Conservation (phyloP, 2,888 invertebrate species). For the Macaria liturata region DNA sequence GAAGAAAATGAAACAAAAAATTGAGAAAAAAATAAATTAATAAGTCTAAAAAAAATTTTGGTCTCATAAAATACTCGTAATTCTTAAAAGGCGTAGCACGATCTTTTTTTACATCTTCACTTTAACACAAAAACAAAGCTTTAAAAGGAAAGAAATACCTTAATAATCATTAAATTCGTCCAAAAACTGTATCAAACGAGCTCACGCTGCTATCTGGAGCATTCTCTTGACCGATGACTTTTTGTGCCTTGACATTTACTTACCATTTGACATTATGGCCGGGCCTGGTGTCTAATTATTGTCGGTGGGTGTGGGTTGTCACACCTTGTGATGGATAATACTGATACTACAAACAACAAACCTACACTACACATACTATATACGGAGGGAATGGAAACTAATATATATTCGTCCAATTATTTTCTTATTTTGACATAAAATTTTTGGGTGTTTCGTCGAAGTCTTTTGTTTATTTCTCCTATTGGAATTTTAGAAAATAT, state of each 20-base stretch:
- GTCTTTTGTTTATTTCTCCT: too few relatives aligned
- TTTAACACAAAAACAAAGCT: background rate
- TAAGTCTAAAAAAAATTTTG: too few relatives aligned
- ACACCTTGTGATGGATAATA: conserved; percentile 27
- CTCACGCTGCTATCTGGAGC: conserved; percentile 31
- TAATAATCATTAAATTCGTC: too few relatives aligned
- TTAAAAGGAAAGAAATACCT: background rate
- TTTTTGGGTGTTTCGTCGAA: too few relatives aligned
- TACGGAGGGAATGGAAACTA: background rate
- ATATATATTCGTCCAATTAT: too few relatives aligned
- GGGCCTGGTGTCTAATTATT: conserved; percentile 74
- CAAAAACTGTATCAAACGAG: conserved; percentile 33
- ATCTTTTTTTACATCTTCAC: background rate
- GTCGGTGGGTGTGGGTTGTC: conserved; percentile 71
- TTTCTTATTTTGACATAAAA: too few relatives aligned
- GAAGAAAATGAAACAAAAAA: too few relatives aligned
- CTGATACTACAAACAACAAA: conserved; percentile 16
- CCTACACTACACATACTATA: conserved; percentile 6
- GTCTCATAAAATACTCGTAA: too few relatives aligned
- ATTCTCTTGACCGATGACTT: conserved; percentile 56
- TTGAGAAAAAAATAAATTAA: too few relatives aligned
- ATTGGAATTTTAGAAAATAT: too few relatives aligned
- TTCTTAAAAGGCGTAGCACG: too few relatives aligned
- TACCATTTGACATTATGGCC: conserved; percentile 78
- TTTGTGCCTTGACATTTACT: conserved; percentile 72